Evolutionary conservation across 2,113 vertebrate genomes (phyloP).

Genomic region (Eleginops maclovinus): DNA sequence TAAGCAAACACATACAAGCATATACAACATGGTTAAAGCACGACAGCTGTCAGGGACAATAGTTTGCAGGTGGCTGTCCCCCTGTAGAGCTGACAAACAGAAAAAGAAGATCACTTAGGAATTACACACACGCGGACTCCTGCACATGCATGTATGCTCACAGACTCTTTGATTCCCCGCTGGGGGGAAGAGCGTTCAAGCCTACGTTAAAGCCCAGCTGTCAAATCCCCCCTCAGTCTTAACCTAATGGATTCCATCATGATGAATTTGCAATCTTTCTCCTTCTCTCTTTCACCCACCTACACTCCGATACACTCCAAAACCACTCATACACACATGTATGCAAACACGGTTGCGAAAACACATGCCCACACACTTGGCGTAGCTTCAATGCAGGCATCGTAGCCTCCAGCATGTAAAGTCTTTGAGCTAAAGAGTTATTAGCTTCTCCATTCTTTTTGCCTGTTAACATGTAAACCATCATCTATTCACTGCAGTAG

Average conservation of each 20-base stretch:
- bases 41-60: conserved; percentile 32
- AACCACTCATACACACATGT: conserved; percentile 5
- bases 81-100: conserved; percentile 57
- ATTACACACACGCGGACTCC: not conserved
- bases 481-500: conserved; percentile 14
- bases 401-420: conserved; percentile 5
- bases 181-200: conserved; percentile 13
- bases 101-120: conserved; percentile 38
- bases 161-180: conserved; percentile 3
- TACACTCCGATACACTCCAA: conserved; percentile 10
- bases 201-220: conserved; percentile 36
- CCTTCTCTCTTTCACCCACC: conserved; percentile 42
- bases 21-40: conserved; percentile 23
- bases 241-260: conserved; percentile 32
- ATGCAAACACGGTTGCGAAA: conserved; percentile 18
- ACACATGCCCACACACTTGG: conserved; percentile 41
- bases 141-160: not conserved
- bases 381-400: conserved; percentile 1
- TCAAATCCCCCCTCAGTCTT: conserved; percentile 23
- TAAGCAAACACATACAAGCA: not conserved
- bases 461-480: not conserved
- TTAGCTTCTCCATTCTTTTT: conserved; percentile 24
- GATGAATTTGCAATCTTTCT: conserved; percentile 9
- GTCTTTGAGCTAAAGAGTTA: conserved; percentile 31
- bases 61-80: conserved; percentile 53